phyloP scores from a whole-genome alignment of 2,888 invertebrate species.

The Folsomia manolachei region DNA sequence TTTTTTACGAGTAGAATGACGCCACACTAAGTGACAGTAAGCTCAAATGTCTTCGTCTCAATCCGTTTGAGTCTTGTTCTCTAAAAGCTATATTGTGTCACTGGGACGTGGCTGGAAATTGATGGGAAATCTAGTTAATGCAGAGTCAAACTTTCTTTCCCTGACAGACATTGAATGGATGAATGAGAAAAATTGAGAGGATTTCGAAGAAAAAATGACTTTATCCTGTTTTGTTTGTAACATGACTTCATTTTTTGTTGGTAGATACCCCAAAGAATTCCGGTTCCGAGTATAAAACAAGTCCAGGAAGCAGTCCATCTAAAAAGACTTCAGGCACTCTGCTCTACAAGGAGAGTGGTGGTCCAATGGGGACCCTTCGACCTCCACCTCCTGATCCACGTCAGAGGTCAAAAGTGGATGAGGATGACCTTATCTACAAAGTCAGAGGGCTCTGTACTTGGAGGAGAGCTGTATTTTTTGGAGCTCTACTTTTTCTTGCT shows the following conservation, averaged over 20 bases:
- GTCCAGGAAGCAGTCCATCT: slow-evolving; percentile 49
- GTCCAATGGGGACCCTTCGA: slow-evolving; percentile 22
- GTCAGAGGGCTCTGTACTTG: slow-evolving; percentile 49
- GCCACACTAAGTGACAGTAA: background rate
- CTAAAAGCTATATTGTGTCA: background rate
- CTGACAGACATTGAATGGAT: no score
- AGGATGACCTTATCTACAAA: slow-evolving; percentile 50
- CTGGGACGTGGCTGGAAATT: background rate
- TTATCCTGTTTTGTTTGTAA: no score
- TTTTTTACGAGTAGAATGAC: background rate
- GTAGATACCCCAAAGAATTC: slow-evolving; percentile 85
- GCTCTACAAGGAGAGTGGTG: slow-evolving; percentile 49
- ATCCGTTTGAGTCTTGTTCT: background rate
- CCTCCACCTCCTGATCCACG: slow-evolving; percentile 23
- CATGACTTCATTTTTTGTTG: no score
- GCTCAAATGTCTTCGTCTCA: background rate
- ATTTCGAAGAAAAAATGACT: no score
- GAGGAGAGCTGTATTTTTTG: slow-evolving; percentile 41
- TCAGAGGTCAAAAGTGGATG: slow-evolving; percentile 46
- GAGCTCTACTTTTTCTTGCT: slow-evolving; percentile 36
- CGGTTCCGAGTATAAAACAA: slow-evolving; percentile 64
- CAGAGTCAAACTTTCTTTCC: background rate
- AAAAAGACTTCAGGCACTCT: slow-evolving; percentile 49
- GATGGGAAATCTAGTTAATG: background rate
- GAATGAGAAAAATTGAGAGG: no score